Conservation (phyloP, 2,113 vertebrate genomes). For the Tragelaphus scriptus region DNA sequence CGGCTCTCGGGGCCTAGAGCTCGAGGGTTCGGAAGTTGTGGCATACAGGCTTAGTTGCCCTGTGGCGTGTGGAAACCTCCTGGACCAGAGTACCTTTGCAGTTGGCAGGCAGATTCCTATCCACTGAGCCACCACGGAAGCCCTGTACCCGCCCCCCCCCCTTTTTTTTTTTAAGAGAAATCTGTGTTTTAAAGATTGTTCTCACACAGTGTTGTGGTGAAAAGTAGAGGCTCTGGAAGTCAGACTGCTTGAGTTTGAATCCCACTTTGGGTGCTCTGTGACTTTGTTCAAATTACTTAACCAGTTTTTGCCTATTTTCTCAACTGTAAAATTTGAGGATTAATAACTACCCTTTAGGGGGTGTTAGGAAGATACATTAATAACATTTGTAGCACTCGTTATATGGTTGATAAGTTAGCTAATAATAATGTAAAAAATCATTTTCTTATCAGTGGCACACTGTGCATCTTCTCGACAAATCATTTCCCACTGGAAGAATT, state of each 20-base stretch:
- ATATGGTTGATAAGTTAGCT: neutral
- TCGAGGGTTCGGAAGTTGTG: neutral
- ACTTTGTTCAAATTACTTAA: neutral
- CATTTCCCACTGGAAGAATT: conserved; percentile 99
- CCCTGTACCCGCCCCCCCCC: neutral
- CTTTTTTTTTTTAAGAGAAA: neutral
- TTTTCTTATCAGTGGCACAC: conserved; percentile 90
- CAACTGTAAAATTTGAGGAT: neutral
- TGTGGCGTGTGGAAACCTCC: neutral
- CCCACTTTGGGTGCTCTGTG: neutral
- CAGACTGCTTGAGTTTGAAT: neutral
- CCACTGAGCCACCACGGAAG: neutral
- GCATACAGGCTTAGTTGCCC: neutral
- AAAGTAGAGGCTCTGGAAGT: neutral
- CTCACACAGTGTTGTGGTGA: neutral
- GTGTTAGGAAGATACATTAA: neutral
- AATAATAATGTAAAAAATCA: neutral
- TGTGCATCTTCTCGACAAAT: conserved; percentile 99
- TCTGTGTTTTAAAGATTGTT: neutral
- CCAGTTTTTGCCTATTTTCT: neutral
- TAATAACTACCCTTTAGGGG: neutral
- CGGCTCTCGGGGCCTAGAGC: neutral
- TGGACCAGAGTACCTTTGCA: neutral
- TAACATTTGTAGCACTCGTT: neutral
- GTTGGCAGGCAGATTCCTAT: neutral